Evolutionary conservation across 2,888 invertebrate species (phyloP).

Genomic region (Drosophila lutescens): DNA sequence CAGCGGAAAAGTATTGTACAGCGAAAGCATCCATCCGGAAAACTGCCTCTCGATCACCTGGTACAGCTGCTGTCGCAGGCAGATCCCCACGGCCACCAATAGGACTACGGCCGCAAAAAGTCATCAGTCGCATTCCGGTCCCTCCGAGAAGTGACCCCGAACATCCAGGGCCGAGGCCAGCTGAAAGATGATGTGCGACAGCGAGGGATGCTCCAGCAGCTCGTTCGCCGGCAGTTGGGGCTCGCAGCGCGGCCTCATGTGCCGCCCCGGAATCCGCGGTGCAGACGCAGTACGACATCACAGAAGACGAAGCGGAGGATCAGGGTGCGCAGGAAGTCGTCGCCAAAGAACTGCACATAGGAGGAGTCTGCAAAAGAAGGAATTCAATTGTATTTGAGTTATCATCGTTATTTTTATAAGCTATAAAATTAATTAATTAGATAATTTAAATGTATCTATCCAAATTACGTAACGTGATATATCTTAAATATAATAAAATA

Average conservation of each 20-base stretch:
- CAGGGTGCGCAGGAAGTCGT: conserved; percentile 95
- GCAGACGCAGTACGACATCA: conserved; percentile 94
- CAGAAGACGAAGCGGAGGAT: conserved; percentile 97
- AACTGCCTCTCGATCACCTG: conserved; percentile 56
- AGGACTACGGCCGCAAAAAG: conserved; percentile 72
- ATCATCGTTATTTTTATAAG: too few relatives aligned
- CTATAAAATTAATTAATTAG: too few relatives aligned
- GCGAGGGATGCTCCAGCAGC: conserved; percentile 92
- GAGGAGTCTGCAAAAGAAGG: conserved; percentile 86
- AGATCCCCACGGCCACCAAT: conserved; percentile 65
- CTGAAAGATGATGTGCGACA: conserved; percentile 92
- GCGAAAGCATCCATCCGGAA: conserved; percentile 51
- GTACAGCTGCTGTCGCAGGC: conserved; percentile 59
- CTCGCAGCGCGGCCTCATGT: conserved; percentile 93
- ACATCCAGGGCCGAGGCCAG: conserved; percentile 94
- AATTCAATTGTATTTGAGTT: too few relatives aligned
- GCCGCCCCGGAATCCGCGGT: conserved; percentile 93
- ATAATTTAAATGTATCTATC: too few relatives aligned
- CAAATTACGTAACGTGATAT: too few relatives aligned
- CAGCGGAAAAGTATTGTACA: conserved; percentile 64
- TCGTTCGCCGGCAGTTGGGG: conserved; percentile 95
- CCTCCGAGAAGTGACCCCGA: conserved; percentile 85
- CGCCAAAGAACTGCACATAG: conserved; percentile 95
- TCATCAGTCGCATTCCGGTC: conserved; percentile 85
- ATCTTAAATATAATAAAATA: too few relatives aligned